Conservation (phyloP, 2,797 vertebrate species). For the Epinephelus malabaricus region DNA sequence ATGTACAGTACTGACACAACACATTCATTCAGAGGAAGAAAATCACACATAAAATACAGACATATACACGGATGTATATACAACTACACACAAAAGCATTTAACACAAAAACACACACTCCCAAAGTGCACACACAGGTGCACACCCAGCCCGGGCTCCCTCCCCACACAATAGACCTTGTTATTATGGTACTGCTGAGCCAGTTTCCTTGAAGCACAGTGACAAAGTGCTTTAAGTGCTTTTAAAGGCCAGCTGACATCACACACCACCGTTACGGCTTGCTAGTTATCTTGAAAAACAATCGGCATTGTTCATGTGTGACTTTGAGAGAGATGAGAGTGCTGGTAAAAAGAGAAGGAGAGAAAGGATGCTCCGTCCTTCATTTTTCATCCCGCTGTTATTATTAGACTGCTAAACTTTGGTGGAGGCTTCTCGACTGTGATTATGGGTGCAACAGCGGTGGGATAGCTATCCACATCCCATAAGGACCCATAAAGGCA, state of each 20-base stretch:
- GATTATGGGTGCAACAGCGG: neutral
- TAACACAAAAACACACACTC: neutral
- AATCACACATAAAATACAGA: neutral
- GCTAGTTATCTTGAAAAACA: constrained; percentile 43
- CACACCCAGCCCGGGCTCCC: neutral
- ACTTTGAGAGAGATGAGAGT: constrained; percentile 29
- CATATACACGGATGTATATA: neutral
- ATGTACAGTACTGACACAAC: neutral
- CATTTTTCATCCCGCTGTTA: constrained; percentile 19
- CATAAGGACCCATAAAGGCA: constrained; percentile 5
- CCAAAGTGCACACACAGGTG: constrained; percentile 24
- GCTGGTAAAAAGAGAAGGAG: constrained; percentile 6
- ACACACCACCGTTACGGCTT: constrained; percentile 20
- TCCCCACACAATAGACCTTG: constrained; percentile 5
- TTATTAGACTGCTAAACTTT: constrained; percentile 43
- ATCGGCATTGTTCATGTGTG: constrained; percentile 35
- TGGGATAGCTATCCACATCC: constrained; percentile 7
- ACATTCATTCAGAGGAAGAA: neutral
- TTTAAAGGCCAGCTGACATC: constrained; percentile 61
- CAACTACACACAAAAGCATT: neutral
- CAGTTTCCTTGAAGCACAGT: constrained; percentile 53
- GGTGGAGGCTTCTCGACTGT: constrained; percentile 1
- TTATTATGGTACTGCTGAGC: constrained; percentile 41
- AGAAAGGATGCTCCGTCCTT: constrained; percentile 24
- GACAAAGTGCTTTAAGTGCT: constrained; percentile 57